Evolutionary conservation across 2,797 vertebrate species (phyloP), one percentile per base, ranked within the genome.

Genomic region (Meda fulgida): DNA sequence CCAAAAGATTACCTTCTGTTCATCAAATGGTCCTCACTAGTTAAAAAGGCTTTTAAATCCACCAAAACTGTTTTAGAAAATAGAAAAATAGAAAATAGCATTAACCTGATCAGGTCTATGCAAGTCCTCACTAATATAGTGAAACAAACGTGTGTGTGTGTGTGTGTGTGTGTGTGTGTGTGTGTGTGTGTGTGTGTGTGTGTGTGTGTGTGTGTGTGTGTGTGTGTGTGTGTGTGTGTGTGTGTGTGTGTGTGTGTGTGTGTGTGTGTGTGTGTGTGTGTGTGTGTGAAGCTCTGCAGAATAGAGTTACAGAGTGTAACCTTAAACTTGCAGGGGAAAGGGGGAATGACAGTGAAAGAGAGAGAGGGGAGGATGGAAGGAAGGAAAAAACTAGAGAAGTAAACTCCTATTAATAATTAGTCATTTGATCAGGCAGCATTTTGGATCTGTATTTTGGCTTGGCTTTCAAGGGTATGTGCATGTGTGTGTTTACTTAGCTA

Each of bases 371-470:
- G 29, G 36, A 34, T 1, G 40, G 10, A 66, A n/a, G 70, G 43
- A 29, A 65, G n/a, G 1, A 46, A 79, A 48, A 70, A 79, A 51
- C 21, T 31, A 60, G 36, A 46, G 40, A 34, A 67, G 63, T 9
- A 77, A 78, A 34, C 31, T n/a, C n/a, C 88, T 90, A 90, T 93
- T 92, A 93, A 93, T 93, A 93, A 92, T 93, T 92, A 91, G 87
- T 90, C 88, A 89, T 90, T 92, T 89, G 75, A 90, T 93, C 89
- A 89, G 79, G 81, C 80, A 80, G 89, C 85, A 76, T 81, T 81
- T 55, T 75, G 77, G 85, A 67, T 63, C 55, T 51, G 80, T 23
- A 71, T 71, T 58, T 58, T 71, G 80, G 80, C 26, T 7, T 79
- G 38, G 38, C 2, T 31, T 78, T 43, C 8, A 43, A 78, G 36